Conservation (phyloP, 2,888 invertebrate species). For the Rhorus exstirpatorius region DNA sequence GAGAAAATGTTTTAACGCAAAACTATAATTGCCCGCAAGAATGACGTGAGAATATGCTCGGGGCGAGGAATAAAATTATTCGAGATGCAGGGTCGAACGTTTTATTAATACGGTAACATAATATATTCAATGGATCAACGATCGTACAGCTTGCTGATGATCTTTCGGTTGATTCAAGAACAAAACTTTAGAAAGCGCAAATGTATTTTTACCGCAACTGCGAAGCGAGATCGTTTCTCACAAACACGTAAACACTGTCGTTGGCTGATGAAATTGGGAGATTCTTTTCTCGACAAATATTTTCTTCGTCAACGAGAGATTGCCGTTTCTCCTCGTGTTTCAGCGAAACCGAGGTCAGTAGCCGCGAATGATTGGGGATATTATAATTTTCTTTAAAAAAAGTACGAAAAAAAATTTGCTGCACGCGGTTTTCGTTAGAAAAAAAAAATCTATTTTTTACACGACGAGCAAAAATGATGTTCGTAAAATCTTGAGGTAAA, state of each 20-base stretch:
- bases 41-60: too few relatives aligned
- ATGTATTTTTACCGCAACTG: slow-evolving; percentile 6
- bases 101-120: not conserved
- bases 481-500: too few relatives aligned
- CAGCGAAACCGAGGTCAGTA: slow-evolving; percentile 24
- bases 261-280: slow-evolving; percentile 43
- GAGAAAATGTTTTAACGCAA: too few relatives aligned
- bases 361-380: slow-evolving; percentile 8
- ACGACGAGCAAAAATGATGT: too few relatives aligned
- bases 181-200: not conserved
- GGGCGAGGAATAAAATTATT: too few relatives aligned
- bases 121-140: not conserved
- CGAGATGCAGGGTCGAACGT: not conserved
- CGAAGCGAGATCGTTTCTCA: slow-evolving; percentile 20
- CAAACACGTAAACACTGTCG: slow-evolving; percentile 30
- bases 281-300: slow-evolving; percentile 50
- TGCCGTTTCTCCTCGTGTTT: slow-evolving; percentile 9
- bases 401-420: too few relatives aligned
- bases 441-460: too few relatives aligned
- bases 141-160: not conserved
- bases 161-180: not conserved
- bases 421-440: too few relatives aligned
- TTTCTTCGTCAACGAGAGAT: slow-evolving; percentile 1
- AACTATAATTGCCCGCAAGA: too few relatives aligned
- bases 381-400: not conserved